Evolutionary conservation across 35 echinoderm and acorn worm species (phyloP), one percentile per base, ranked within the genome.

Genomic region (Stichopus chloronotus): DNA sequence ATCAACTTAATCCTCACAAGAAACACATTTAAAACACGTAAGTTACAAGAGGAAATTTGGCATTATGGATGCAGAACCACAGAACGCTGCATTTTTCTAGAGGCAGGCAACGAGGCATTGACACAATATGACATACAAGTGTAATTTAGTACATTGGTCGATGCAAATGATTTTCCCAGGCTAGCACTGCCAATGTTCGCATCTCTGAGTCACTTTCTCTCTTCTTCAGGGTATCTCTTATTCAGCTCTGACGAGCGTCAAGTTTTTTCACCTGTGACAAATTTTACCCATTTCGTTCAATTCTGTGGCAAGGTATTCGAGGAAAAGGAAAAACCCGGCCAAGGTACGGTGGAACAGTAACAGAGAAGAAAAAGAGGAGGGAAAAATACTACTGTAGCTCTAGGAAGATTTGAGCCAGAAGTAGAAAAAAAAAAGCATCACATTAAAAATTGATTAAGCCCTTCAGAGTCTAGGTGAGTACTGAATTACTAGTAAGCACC

Each of bases 241-340:
- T 85, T 85, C 82, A 17, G 24, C 17, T 58, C 24, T 85, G 22
- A 14, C 58, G 22, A 58, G 55, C 24, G n/a, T 85, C 21, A 55
- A 58, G 57, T 85, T 85, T 85, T 85, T 58, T 85, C 82, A 85
- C 82, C 82, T 85, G 82, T 85, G 58, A 85, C 82, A 85, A 85
- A 53, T 85, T 85, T 58, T 57, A 58, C 82, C 53, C 25, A 85
- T 85, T 85, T 85, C 58, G 8, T 74, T 74, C 69, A 74, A 24
- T 74, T 74, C 22, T 24, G 20, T 7, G 6, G 69, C 69, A 74
- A 20, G 22, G 59, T 61, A 14, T 61, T 61, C 14, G 8, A 61
- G 14, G 17, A 17, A 74, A n/a, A 74, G 19, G 69, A 74, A 74
- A 14, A 74, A 20, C 7, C 6, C 69, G 19, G 19, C 17, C 69